phyloP scores from a whole-genome alignment of 2,888 invertebrate species.

The Tethea ocularis region DNA sequence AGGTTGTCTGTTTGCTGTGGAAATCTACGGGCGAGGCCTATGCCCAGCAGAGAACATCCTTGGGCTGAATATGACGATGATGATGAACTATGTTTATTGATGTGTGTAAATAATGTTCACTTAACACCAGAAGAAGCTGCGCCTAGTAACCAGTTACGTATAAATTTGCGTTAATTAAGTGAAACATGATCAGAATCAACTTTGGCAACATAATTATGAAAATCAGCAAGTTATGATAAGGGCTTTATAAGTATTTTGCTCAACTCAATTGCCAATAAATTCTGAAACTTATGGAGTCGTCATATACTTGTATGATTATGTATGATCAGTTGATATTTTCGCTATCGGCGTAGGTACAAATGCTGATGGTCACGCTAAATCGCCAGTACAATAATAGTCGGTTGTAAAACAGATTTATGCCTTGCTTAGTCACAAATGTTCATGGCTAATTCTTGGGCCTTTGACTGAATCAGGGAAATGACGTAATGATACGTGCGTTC shows the following conservation, averaged over 20 bases:
- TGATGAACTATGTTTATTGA: neutral
- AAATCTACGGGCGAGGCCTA: neutral
- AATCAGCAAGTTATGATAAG: constrained; percentile 38
- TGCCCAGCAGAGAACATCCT: neutral
- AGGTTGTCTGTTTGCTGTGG: neutral
- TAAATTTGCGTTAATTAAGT: constrained; percentile 7
- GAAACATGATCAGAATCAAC: constrained; percentile 7
- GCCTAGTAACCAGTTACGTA: constrained; percentile 1
- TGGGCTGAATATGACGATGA: neutral
- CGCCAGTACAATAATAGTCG: constrained; percentile 52
- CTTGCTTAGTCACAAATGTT: constrained; percentile 53
- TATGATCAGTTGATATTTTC: constrained; percentile 27
- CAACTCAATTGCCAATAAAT: constrained; percentile 33
- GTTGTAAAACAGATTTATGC: constrained; percentile 56
- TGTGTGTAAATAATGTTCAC: neutral
- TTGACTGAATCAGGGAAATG: constrained; percentile 17
- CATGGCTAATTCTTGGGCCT: constrained; percentile 32
- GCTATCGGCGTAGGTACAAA: constrained; percentile 30
- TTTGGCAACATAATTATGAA: constrained; percentile 34
- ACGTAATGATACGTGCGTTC: constrained; percentile 17
- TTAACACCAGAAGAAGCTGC: neutral
- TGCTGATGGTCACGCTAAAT: constrained; percentile 56
- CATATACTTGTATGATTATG: constrained; percentile 26
- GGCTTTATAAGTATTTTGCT: constrained; percentile 38
- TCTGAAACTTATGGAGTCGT: constrained; percentile 37